Conservation (phyloP, 2,888 invertebrate species). For the Melieria picta region DNA sequence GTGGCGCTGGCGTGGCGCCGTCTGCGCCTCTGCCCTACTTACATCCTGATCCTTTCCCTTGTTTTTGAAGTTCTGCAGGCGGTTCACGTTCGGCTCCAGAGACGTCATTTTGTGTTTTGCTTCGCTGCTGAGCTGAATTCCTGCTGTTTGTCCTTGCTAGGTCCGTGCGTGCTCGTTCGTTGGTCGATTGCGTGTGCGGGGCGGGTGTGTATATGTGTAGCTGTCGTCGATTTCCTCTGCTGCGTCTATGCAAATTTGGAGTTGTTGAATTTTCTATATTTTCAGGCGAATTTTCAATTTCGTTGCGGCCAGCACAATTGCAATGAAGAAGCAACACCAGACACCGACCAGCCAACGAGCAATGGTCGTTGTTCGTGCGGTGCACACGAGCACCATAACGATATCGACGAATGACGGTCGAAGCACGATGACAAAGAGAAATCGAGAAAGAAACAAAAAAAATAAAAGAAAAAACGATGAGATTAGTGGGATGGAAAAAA, state of each 20-base stretch:
- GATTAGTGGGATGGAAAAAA: conserved; percentile 1
- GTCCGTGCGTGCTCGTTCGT: no score
- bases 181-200: no score
- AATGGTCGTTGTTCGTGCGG: conserved; percentile 17
- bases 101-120: conserved; percentile 45
- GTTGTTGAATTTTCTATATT: neutral
- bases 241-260: conserved; percentile 9
- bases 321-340: conserved; percentile 37
- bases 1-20: conserved; percentile 15
- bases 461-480: conserved; percentile 3
- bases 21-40: conserved; percentile 68
- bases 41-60: conserved; percentile 99
- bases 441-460: conserved; percentile 22
- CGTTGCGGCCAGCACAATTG: no score
- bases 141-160: conserved; percentile 14
- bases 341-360: conserved; percentile 43
- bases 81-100: conserved; percentile 70
- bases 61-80: conserved; percentile 96
- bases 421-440: conserved; percentile 28
- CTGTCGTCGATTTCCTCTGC: conserved; percentile 24
- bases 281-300: no score
- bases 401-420: conserved; percentile 12
- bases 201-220: neutral
- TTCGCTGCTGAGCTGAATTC: conserved; percentile 24
- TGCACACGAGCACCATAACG: conserved; percentile 21